These are phyloP conservation scores for Casuarius casuarius DNA, from an alignment of 2,113 vertebrate genomes.

Conservation along the genomic window DNA sequence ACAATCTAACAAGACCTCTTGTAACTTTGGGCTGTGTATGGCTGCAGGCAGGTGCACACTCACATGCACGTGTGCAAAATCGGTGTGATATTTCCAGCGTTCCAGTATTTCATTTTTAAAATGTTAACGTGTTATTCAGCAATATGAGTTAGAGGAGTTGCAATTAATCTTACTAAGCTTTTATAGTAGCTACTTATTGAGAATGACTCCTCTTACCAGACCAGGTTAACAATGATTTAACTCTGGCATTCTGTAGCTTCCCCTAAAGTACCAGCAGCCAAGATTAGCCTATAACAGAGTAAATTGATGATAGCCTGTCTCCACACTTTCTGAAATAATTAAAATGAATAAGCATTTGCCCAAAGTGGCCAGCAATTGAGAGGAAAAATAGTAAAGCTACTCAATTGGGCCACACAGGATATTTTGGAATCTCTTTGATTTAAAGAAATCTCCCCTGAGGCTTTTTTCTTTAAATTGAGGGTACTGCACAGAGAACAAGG, in stretches of 20 bases:
- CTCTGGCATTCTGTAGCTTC: not conserved
- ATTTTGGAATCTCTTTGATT: not conserved
- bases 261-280: not conserved
- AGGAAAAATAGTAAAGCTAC: not conserved
- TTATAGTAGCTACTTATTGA: not conserved
- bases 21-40: fast-evolving
- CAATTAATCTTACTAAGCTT: not conserved
- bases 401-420: not conserved
- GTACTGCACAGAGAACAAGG: not conserved
- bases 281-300: not conserved
- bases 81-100: not conserved
- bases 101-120: not conserved
- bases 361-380: not conserved
- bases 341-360: not conserved
- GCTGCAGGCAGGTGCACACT: not conserved
- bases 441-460: not conserved
- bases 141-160: not conserved
- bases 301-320: fast-evolving
- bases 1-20: not conserved
- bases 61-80: not conserved
- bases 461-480: not conserved
- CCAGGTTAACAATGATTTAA: not conserved
- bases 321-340: not conserved
- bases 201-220: not conserved
- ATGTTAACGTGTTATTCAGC: not conserved